These are phyloP conservation scores for Sebastes taczanowskii DNA, from an alignment of 2,797 vertebrate species.

Conservation along the genomic window DNA sequence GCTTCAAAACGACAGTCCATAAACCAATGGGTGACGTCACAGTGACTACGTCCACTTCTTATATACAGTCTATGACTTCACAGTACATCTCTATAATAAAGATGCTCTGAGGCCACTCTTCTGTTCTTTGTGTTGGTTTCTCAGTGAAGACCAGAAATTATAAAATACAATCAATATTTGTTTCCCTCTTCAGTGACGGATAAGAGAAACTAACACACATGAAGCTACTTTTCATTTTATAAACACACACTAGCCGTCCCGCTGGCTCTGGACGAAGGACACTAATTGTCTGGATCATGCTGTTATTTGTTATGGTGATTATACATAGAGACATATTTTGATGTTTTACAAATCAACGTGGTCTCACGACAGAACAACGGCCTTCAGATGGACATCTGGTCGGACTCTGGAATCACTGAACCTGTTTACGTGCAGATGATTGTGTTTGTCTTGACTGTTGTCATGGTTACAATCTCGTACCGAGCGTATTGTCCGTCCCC, in stretches of 20 bases:
- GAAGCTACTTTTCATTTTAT: not conserved
- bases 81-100: not conserved
- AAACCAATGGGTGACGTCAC: too few relatives aligned
- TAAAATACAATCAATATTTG: not conserved
- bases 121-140: not conserved
- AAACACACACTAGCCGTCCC: not conserved
- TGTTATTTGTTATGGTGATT: constrained; percentile 35
- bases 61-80: not conserved
- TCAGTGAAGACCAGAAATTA: not conserved
- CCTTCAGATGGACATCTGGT: constrained; percentile 62
- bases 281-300: not conserved
- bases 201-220: not conserved
- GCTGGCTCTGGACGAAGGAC: not conserved
- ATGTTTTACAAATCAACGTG: constrained; percentile 32
- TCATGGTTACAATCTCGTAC: constrained; percentile 61
- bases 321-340: constrained; percentile 14
- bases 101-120: not conserved
- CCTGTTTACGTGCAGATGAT: constrained; percentile 41
- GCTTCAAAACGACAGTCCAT: too few relatives aligned
- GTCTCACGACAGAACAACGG: constrained; percentile 39
- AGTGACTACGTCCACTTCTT: too few relatives aligned
- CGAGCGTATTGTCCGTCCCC: constrained; percentile 24
- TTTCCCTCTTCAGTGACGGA: not conserved
- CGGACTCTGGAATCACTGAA: constrained; percentile 49
- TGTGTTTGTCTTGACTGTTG: constrained; percentile 66